These are phyloP conservation scores for Garrulus glandarius DNA, from an alignment of 2,797 vertebrate genomes.

Conservation along the genomic window DNA sequence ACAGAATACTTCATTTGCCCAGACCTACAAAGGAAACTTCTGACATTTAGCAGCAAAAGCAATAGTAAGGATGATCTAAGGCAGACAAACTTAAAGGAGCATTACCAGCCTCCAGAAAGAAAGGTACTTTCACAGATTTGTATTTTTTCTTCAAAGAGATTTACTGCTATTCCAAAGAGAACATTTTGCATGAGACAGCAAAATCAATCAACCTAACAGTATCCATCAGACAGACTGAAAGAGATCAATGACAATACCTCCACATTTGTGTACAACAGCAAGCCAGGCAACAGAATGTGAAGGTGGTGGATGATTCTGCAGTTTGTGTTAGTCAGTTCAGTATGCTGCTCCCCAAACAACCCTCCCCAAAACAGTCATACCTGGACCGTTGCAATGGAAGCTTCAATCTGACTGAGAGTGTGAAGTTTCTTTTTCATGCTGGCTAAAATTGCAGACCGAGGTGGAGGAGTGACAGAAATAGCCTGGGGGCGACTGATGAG, in stretches of 20 bases:
- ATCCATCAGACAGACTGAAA: background rate
- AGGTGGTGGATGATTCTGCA: background rate
- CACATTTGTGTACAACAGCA: background rate
- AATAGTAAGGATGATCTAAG: background rate
- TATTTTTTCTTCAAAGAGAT: background rate
- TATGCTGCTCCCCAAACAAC: background rate
- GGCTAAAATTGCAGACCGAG: slow-evolving; percentile 90
- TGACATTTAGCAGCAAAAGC: background rate
- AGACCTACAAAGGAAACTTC: background rate
- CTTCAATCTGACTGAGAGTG: slow-evolving; percentile 93
- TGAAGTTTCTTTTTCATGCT: slow-evolving; percentile 99
- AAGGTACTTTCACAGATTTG: background rate
- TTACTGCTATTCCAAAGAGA: background rate
- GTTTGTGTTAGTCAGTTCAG: background rate
- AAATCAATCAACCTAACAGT: background rate
- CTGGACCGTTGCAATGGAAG: slow-evolving; percentile 89
- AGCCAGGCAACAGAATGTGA: background rate
- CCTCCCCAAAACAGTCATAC: slow-evolving; percentile 57
- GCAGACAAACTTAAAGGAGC: background rate
- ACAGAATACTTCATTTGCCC: background rate
- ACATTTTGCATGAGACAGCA: background rate
- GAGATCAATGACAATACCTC: background rate
- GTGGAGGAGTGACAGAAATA: slow-evolving; percentile 88
- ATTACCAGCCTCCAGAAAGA: background rate
- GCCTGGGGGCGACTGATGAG: slow-evolving; percentile 89